A percentile compares a stretch with the other conserved stretches of the same genome.
Evolutionary conservation across 2,113 vertebrate genomes (phyloP).

Genomic region (Ceyx cyanopectus): DNA sequence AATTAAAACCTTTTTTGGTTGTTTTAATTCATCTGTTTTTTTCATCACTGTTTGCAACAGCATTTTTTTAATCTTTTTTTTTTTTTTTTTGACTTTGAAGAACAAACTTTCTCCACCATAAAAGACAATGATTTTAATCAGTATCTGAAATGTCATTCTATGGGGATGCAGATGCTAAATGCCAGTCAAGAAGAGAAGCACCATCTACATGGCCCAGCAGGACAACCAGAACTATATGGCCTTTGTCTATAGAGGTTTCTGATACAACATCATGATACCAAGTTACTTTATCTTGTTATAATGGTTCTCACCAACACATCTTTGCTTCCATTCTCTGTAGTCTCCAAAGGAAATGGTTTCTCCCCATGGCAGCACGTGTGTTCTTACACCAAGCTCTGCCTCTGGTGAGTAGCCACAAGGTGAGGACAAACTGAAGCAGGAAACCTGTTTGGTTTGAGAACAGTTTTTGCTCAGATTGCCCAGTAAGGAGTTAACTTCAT

Average conservation of each 20-base stretch:
- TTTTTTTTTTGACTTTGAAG: slow-evolving; percentile 75
- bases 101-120: slow-evolving; percentile 48
- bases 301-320: not conserved
- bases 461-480: not conserved
- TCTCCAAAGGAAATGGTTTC: not conserved
- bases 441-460: not conserved
- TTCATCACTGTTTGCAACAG: slow-evolving; percentile 60
- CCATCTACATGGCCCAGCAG: not conserved
- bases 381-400: not conserved
- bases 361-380: accelerated
- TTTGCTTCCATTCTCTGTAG: not conserved
- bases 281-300: not conserved
- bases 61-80: slow-evolving; percentile 70
- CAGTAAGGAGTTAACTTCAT: accelerated
- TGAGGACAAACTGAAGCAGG: too few species aligned
- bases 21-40: slow-evolving; percentile 67
- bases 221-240: accelerated
- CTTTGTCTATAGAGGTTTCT: not conserved
- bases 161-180: slow-evolving; percentile 12
- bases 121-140: slow-evolving; percentile 65
- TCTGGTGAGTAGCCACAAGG: accelerated
- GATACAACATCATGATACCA: not conserved
- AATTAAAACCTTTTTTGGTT: slow-evolving; percentile 62
- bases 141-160: slow-evolving; percentile 41
- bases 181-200: slow-evolving; percentile 1